A percentile compares a stretch with the other conserved stretches of the same genome.
Evolutionary conservation across 2,888 invertebrate species (phyloP).

Genomic region (Pinctada fucata): DNA sequence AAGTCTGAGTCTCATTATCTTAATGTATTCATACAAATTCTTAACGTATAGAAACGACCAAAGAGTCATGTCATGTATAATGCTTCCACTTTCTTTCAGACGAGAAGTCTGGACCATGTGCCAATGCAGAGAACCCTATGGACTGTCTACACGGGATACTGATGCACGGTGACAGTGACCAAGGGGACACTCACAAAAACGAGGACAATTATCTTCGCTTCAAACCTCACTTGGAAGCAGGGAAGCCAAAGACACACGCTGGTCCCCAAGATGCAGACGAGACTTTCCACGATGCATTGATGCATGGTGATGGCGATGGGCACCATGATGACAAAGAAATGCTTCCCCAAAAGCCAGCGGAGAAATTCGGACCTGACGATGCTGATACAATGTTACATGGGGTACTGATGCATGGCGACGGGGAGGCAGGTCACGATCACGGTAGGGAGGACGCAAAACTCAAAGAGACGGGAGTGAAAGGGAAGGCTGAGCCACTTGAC

Average conservation of each 20-base stretch:
- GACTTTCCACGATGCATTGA: slow-evolving; percentile 61
- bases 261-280: slow-evolving; percentile 53
- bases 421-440: slow-evolving; percentile 32
- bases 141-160: slow-evolving; percentile 61
- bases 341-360: slow-evolving; percentile 30
- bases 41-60: too few species aligned
- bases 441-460: slow-evolving; percentile 1
- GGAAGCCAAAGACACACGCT: slow-evolving; percentile 21
- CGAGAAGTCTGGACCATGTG: slow-evolving; percentile 48
- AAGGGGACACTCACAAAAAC: slow-evolving; percentile 52
- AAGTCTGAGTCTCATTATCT: too few species aligned
- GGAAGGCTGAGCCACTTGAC: slow-evolving; percentile 22
- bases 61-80: too few species aligned
- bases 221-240: slow-evolving; percentile 39
- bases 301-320: slow-evolving; percentile 57
- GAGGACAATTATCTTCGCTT: slow-evolving; percentile 54
- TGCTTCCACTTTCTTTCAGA: background rate
- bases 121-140: slow-evolving; percentile 45
- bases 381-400: slow-evolving; percentile 44
- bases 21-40: too few species aligned
- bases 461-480: background rate
- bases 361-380: slow-evolving; percentile 30
- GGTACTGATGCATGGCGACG: slow-evolving; percentile 55
- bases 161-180: slow-evolving; percentile 58
- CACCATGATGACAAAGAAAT: slow-evolving; percentile 41